Evolutionary conservation across 2,113 vertebrate genomes (phyloP).

Genomic region (Xenotilapia leptura): DNA sequence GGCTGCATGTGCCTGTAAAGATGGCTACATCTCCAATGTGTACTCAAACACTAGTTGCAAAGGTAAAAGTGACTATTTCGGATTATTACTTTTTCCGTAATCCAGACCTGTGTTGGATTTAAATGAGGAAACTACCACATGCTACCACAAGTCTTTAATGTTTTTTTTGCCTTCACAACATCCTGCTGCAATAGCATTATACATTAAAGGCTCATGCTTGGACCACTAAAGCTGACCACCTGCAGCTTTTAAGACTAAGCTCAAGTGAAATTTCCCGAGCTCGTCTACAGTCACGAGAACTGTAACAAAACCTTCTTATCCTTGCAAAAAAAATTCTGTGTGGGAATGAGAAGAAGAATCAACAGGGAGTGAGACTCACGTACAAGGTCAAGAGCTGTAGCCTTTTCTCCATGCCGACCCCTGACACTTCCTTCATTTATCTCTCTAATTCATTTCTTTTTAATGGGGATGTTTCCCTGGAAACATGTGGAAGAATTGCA

Average conservation of each 20-base stretch:
- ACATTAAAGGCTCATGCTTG: not conserved
- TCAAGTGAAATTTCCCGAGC: not conserved
- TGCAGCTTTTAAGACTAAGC: not conserved
- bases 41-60: slow-evolving; percentile 50
- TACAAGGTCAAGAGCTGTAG: slow-evolving; percentile 44
- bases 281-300: not conserved
- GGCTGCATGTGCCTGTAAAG: slow-evolving; percentile 42
- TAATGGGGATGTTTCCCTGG: slow-evolving; percentile 40
- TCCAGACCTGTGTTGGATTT: not conserved
- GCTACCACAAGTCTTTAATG: not conserved
- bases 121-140: not conserved
- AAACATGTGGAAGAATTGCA: slow-evolving; percentile 33
- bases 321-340: not conserved
- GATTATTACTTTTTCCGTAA: not conserved
- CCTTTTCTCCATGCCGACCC: slow-evolving; percentile 19
- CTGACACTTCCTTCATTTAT: slow-evolving; percentile 46
- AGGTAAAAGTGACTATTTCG: slow-evolving; percentile 25
- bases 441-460: slow-evolving; percentile 43
- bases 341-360: slow-evolving; percentile 30
- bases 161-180: not conserved
- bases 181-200: not conserved
- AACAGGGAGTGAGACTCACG: slow-evolving; percentile 23
- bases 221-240: not conserved
- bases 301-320: not conserved
- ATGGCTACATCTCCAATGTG: slow-evolving; percentile 9